A percentile compares a stretch with the other conserved stretches of the same genome.
Conservation (phyloP, 1,140 invertebrate species). For the Proctacanthus coquilletti region DNA sequence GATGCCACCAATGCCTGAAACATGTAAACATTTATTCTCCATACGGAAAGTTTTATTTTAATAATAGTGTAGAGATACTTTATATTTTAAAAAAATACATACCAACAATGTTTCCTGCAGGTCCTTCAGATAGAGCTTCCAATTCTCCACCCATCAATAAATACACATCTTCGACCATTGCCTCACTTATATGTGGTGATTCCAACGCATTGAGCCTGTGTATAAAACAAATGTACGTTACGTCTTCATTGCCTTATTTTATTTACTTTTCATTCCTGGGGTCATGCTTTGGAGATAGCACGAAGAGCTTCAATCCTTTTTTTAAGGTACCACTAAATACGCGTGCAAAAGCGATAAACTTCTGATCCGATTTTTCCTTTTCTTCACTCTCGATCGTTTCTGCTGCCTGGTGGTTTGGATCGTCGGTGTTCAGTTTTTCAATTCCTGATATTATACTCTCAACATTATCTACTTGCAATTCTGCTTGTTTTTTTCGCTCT, state of each 20-base stretch:
- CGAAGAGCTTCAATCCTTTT: slow-evolving; percentile 63
- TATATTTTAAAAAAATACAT: slow-evolving; percentile 10
- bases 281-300: slow-evolving; percentile 83
- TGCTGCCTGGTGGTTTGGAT: slow-evolving; percentile 9
- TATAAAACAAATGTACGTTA: not conserved
- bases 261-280: slow-evolving; percentile 36
- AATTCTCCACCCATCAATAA: slow-evolving; percentile 90
- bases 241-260: not conserved
- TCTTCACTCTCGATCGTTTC: slow-evolving; percentile 23
- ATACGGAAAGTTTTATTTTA: too few relatives aligned
- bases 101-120: slow-evolving; percentile 80
- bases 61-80: too few relatives aligned
- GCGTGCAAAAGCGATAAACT: slow-evolving; percentile 84
- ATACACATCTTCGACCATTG: slow-evolving; percentile 58
- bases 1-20: slow-evolving; percentile 54
- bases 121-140: slow-evolving; percentile 58
- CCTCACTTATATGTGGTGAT: slow-evolving; percentile 37
- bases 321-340: slow-evolving; percentile 79
- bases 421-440: slow-evolving; percentile 21
- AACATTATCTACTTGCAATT: slow-evolving; percentile 36
- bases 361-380: slow-evolving; percentile 38
- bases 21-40: slow-evolving; percentile 5
- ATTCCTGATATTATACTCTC: slow-evolving; percentile 33
- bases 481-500: slow-evolving; percentile 31
- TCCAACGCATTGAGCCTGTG: slow-evolving; percentile 10